These are phyloP conservation scores for Criorhina ranunculi DNA, from an alignment of 2,888 invertebrate species.

Conservation along the genomic window DNA sequence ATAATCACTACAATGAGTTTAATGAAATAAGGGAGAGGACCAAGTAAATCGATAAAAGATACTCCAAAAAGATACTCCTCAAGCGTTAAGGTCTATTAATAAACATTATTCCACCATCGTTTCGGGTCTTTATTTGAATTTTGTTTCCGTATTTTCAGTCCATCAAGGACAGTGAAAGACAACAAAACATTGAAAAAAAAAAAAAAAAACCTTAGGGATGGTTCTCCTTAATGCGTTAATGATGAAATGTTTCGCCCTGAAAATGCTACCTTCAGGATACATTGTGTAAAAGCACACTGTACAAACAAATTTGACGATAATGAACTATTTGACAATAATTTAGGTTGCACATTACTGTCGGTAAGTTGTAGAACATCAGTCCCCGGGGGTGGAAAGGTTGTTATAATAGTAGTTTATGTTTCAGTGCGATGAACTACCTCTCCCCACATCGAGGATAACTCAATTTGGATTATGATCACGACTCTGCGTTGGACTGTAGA, in stretches of 20 bases:
- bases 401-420: constrained; percentile 37
- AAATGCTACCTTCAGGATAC: constrained; percentile 45
- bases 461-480: constrained; percentile 72
- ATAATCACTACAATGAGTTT: constrained; percentile 59
- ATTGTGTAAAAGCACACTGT: constrained; percentile 46
- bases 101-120: constrained; percentile 60
- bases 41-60: constrained; percentile 49
- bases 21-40: constrained; percentile 33
- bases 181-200: constrained; percentile 14
- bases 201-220: constrained; percentile 37
- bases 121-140: constrained; percentile 60
- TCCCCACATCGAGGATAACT: constrained; percentile 11
- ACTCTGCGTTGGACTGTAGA: constrained; percentile 26
- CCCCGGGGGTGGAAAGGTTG: constrained; percentile 15
- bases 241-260: constrained; percentile 56
- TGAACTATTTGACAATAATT: constrained; percentile 69
- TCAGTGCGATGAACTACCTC: constrained; percentile 11
- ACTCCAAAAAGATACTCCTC: constrained; percentile 24
- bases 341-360: constrained; percentile 36
- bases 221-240: constrained; percentile 58
- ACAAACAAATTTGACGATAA: constrained; percentile 60
- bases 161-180: constrained; percentile 39
- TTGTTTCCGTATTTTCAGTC: constrained; percentile 46
- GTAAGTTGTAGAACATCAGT: background rate
- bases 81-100: constrained; percentile 42